These are phyloP conservation scores for Schizopygopsis malacanthus DNA, from an alignment of 2,797 vertebrate genomes.

Conservation along the genomic window DNA sequence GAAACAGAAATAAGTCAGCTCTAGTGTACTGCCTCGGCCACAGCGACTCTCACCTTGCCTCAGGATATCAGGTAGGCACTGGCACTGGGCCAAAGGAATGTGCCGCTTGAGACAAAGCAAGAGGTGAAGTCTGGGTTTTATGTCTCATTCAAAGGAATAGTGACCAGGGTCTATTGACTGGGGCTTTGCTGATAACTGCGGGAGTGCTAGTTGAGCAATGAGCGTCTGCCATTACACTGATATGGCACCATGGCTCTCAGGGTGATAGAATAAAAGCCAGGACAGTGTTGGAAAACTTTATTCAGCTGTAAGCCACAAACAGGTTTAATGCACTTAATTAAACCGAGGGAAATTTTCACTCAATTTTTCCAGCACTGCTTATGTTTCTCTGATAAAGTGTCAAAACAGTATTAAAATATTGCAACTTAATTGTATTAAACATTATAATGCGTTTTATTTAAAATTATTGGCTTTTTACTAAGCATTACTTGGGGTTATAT, in stretches of 20 bases:
- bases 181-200: conserved; percentile 34
- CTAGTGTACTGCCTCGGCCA: conserved; percentile 51
- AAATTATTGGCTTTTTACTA: not conserved
- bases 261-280: not conserved
- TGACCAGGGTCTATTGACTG: conserved; percentile 37
- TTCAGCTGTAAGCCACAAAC: not conserved
- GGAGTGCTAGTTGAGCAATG: conserved; percentile 27
- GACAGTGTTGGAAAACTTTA: conserved; percentile 1
- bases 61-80: conserved; percentile 24
- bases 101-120: conserved; percentile 26
- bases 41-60: conserved; percentile 28
- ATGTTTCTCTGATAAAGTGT: not conserved
- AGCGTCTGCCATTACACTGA: conserved; percentile 27
- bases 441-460: not conserved
- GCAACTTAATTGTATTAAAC: not conserved
- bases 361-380: not conserved
- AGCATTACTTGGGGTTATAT: not conserved
- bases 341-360: not conserved
- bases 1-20: conserved; percentile 51
- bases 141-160: conserved; percentile 26
- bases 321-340: not conserved
- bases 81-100: conserved; percentile 33
- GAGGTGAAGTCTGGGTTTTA: conserved; percentile 51
- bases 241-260: conserved; percentile 15
- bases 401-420: not conserved